Evolutionary conservation across 2,888 invertebrate species (phyloP).

Genomic region (Elegia similella): DNA sequence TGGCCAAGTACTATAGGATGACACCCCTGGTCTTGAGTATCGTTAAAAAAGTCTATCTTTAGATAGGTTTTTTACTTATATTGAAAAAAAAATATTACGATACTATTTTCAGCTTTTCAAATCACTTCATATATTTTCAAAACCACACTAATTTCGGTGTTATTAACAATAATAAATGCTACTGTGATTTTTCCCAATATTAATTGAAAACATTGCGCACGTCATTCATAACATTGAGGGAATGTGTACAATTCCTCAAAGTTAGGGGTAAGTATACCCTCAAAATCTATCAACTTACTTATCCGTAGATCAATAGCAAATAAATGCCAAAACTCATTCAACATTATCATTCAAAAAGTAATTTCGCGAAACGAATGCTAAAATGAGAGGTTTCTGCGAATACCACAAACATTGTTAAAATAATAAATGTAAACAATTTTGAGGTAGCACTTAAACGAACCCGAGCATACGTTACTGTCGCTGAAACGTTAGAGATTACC

Average conservation of each 20-base stretch:
- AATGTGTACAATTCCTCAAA: not conserved
- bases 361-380: conserved; percentile 7
- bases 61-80: too few species aligned
- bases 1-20: too few species aligned
- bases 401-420: conserved; percentile 12
- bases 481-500: conserved; percentile 17
- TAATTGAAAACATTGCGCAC: not conserved
- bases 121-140: too few species aligned
- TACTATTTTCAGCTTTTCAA: too few species aligned
- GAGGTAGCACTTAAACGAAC: conserved; percentile 16
- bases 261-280: not conserved
- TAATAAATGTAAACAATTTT: conserved; percentile 18
- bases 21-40: too few species aligned
- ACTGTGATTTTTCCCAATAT: too few species aligned
- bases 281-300: conserved; percentile 1
- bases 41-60: too few species aligned
- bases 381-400: conserved; percentile 7
- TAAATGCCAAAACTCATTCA: conserved; percentile 7
- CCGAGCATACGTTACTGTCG: conserved; percentile 18
- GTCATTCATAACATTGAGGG: not conserved
- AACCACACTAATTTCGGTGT: too few species aligned
- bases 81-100: too few species aligned
- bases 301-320: not conserved
- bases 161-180: too few species aligned
- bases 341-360: conserved; percentile 9